These are phyloP conservation scores for Hirundichthys speculiger DNA, from an alignment of 2,113 vertebrate genomes.

Conservation along the genomic window DNA sequence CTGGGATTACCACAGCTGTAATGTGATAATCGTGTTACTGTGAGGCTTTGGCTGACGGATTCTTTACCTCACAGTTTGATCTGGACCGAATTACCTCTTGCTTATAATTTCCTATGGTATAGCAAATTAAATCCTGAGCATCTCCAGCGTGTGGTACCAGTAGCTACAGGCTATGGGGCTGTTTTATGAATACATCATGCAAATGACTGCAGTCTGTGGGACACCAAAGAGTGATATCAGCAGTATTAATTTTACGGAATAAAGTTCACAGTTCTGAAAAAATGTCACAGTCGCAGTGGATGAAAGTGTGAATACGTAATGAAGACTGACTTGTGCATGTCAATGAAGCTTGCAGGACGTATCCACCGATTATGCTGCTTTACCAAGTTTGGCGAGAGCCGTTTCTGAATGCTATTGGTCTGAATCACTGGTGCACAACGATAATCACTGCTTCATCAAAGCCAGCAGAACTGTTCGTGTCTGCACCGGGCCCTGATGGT, in stretches of 20 bases:
- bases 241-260: slow-evolving; percentile 4
- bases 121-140: slow-evolving; percentile 6
- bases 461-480: slow-evolving; percentile 50
- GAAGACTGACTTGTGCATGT: slow-evolving; percentile 21
- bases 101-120: slow-evolving; percentile 11
- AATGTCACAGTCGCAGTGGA: slow-evolving; percentile 1
- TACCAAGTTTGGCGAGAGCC: slow-evolving; percentile 40
- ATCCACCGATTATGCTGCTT: slow-evolving; percentile 21
- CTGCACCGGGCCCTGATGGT: slow-evolving; percentile 51
- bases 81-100: slow-evolving; percentile 7
- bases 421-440: slow-evolving; percentile 66
- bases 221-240: slow-evolving; percentile 21
- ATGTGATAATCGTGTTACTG: background rate
- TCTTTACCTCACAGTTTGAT: slow-evolving; percentile 3
- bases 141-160: background rate
- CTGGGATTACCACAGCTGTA: background rate
- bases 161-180: slow-evolving; percentile 16
- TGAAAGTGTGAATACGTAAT: slow-evolving; percentile 21
- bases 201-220: slow-evolving; percentile 19
- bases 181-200: slow-evolving; percentile 42
- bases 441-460: slow-evolving; percentile 54
- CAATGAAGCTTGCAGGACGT: slow-evolving; percentile 12
- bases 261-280: slow-evolving; percentile 29
- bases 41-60: background rate
- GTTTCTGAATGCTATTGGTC: slow-evolving; percentile 50